Evolutionary conservation across 2,113 vertebrate genomes (phyloP).

Genomic region (Paedocypris sp.): DNA sequence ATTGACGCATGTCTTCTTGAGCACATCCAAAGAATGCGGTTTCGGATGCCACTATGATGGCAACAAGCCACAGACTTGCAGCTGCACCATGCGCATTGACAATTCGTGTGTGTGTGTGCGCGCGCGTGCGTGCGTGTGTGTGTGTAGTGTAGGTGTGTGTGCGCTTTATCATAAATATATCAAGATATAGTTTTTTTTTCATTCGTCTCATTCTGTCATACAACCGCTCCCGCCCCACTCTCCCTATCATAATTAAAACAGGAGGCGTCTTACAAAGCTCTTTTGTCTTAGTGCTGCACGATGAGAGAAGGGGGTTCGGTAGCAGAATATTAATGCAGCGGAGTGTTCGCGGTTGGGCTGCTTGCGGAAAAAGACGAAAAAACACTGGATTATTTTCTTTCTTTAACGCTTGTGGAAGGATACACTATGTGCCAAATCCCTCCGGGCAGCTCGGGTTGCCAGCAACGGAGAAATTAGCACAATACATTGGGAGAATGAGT

Average conservation of each 20-base stretch:
- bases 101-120: too few relatives aligned
- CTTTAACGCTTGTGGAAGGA: conserved; percentile 56
- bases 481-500: conserved; percentile 46
- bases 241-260: conserved; percentile 63
- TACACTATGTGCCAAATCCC: conserved; percentile 39
- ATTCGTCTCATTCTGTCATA: too few relatives aligned
- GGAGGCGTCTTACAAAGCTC: conserved; percentile 60
- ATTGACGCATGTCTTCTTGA: conserved; percentile 50
- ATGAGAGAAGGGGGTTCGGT: conserved; percentile 41
- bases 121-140: too few relatives aligned
- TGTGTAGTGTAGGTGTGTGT: too few relatives aligned
- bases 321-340: conserved; percentile 63
- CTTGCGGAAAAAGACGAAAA: conserved; percentile 51
- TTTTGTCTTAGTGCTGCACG: conserved; percentile 61
- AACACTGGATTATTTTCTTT: conserved; percentile 50
- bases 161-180: too few relatives aligned
- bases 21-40: conserved; percentile 51
- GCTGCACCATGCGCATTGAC: conserved; percentile 33
- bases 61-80: conserved; percentile 59
- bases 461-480: conserved; percentile 50
- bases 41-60: conserved; percentile 63
- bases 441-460: conserved; percentile 45
- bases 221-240: conserved; percentile 36
- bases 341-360: conserved; percentile 52
- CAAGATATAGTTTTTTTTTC: too few relatives aligned